Evolutionary conservation across 2,888 invertebrate genomes (phyloP).

Genomic region (Chrysolina haemoptera): DNA sequence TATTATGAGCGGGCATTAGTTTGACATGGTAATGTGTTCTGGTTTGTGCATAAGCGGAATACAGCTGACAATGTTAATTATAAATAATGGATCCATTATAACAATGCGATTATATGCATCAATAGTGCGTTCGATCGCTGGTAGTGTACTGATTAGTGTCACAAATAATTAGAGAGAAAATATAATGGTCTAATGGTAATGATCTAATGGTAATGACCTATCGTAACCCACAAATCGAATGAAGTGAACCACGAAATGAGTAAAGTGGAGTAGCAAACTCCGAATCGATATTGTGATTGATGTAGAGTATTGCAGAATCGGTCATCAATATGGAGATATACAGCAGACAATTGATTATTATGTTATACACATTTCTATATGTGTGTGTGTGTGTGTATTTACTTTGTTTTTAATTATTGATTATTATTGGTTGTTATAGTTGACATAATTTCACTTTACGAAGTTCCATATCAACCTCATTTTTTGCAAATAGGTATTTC

Average conservation of each 20-base stretch:
- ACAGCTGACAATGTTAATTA: constrained; percentile 43
- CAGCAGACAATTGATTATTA: no score
- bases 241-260: neutral
- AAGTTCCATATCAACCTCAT: no score
- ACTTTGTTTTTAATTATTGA: no score
- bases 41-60: constrained; percentile 40
- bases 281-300: neutral
- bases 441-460: no score
- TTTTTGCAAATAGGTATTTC: no score
- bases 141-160: constrained; percentile 28
- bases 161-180: constrained; percentile 17
- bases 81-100: constrained; percentile 44
- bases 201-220: neutral
- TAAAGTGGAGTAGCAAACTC: neutral
- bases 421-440: no score
- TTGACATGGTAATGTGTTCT: constrained; percentile 44
- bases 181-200: no score
- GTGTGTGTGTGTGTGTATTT: no score
- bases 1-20: constrained; percentile 41
- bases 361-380: no score
- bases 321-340: no score
- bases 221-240: constrained; percentile 1
- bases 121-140: constrained; percentile 27
- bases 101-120: constrained; percentile 38
- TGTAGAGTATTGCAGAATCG: no score